Evolutionary conservation across 2,888 invertebrate genomes (phyloP).

Genomic region (Eilema depressum): DNA sequence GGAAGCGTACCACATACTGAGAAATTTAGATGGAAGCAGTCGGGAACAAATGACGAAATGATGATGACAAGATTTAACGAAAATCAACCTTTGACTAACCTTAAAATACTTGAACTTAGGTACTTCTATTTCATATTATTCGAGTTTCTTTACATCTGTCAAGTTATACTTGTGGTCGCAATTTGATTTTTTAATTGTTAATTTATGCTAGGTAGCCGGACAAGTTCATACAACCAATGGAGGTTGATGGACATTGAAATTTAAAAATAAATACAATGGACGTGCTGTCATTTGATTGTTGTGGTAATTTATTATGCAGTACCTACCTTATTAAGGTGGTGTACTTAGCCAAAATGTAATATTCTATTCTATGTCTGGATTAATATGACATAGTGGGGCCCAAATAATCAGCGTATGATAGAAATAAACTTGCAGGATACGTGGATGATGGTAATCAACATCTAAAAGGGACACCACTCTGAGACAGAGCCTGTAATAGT

Average conservation of each 20-base stretch:
- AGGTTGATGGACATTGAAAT: neutral
- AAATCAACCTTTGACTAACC: neutral
- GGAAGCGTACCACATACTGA: too few species aligned
- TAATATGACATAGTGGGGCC: neutral
- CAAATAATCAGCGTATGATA: neutral
- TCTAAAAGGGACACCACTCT: too few species aligned
- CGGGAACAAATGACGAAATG: neutral
- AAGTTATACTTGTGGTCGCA: neutral
- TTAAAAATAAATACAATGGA: slow-evolving; percentile 1
- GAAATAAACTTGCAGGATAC: neutral
- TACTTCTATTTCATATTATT: neutral
- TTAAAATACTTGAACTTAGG: neutral
- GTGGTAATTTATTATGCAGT: neutral
- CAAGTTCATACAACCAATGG: neutral
- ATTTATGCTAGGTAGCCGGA: neutral
- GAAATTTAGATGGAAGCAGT: neutral
- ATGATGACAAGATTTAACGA: neutral
- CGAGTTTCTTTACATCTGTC: neutral
- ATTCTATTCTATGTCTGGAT: neutral
- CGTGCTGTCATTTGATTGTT: neutral
- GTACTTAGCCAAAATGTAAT: neutral
- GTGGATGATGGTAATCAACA: neutral
- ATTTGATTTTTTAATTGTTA: neutral
- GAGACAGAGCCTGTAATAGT: too few species aligned
- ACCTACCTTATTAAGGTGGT: neutral